These are phyloP conservation scores for Drosophila diplacantha DNA, from an alignment of 2,888 invertebrate genomes.

Conservation along the genomic window DNA sequence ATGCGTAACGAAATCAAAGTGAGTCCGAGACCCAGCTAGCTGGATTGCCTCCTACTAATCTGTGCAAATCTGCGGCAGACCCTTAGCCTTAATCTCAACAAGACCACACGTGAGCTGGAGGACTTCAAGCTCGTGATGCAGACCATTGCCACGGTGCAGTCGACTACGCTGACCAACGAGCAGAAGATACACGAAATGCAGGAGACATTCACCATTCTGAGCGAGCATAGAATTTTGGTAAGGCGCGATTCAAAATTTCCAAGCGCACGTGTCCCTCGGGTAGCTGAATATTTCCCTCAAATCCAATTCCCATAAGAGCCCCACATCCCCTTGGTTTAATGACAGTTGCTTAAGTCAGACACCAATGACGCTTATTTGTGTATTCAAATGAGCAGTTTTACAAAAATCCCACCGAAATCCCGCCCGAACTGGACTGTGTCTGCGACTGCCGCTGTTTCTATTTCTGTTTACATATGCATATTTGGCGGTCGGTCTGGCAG, in stretches of 20 bases:
- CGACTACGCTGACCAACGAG: slow-evolving; percentile 87
- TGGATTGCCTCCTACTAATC: slow-evolving; percentile 12
- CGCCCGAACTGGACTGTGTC: slow-evolving; percentile 38
- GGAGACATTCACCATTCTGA: slow-evolving; percentile 87
- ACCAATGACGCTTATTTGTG: slow-evolving; percentile 57
- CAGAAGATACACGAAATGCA: slow-evolving; percentile 85
- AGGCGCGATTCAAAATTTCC: slow-evolving; percentile 49
- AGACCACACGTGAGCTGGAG: slow-evolving; percentile 87
- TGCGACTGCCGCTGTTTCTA: slow-evolving; percentile 36
- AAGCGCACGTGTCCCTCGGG: neutral
- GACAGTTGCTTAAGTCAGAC: slow-evolving; percentile 51
- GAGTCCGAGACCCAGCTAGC: slow-evolving; percentile 63
- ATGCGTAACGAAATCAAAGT: slow-evolving; percentile 85
- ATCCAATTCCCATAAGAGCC: slow-evolving; percentile 30
- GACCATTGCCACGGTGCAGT: slow-evolving; percentile 86
- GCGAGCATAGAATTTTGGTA: slow-evolving; percentile 84
- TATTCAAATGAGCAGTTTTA: slow-evolving; percentile 73
- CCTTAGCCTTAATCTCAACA: slow-evolving; percentile 83
- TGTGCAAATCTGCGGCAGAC: slow-evolving; percentile 57
- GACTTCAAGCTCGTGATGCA: slow-evolving; percentile 91
- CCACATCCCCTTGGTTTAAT: slow-evolving; percentile 40
- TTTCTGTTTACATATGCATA: slow-evolving; percentile 67
- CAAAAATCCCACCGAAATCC: slow-evolving; percentile 65
- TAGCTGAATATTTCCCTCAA: neutral
- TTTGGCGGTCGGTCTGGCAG: slow-evolving; percentile 49